A percentile compares a stretch with the other conserved stretches of the same genome.
These are phyloP conservation scores for Rhadinocentrus ornatus DNA, from an alignment of 2,797 vertebrate species.

Conservation along the genomic window DNA sequence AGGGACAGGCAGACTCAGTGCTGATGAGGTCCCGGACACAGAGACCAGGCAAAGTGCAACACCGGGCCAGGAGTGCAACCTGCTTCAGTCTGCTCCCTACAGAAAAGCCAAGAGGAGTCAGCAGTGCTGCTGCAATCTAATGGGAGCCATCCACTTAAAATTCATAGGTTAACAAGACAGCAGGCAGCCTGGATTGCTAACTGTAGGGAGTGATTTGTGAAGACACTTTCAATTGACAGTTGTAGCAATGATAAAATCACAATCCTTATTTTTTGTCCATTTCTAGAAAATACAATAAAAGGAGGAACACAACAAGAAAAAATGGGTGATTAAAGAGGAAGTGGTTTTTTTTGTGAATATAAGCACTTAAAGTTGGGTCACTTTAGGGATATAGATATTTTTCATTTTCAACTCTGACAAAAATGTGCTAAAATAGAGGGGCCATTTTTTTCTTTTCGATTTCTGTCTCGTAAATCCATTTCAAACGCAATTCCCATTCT, in stretches of 20 bases:
- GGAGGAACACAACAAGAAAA: slow-evolving; percentile 48
- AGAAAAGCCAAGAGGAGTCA: slow-evolving; percentile 72
- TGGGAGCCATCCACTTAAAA: slow-evolving; percentile 66
- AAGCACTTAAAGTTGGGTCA: slow-evolving; percentile 66
- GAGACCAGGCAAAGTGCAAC: slow-evolving; percentile 70
- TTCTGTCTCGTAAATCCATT: slow-evolving; percentile 73
- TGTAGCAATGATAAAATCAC: slow-evolving; percentile 61
- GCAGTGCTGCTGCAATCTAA: slow-evolving; percentile 58
- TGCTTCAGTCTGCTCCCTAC: slow-evolving; percentile 61
- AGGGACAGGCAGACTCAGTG: slow-evolving; percentile 71
- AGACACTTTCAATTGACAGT: slow-evolving; percentile 59
- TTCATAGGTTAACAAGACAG: slow-evolving; percentile 73
- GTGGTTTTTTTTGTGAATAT: slow-evolving; percentile 51
- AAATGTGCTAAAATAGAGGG: slow-evolving; percentile 75
- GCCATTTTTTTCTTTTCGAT: slow-evolving; percentile 70
- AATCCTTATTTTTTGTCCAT: slow-evolving; percentile 43
- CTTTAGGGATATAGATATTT: slow-evolving; percentile 75
- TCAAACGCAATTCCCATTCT: slow-evolving; percentile 80
- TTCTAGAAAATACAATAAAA: slow-evolving; percentile 49
- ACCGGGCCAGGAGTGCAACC: slow-evolving; percentile 62
- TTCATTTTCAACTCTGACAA: slow-evolving; percentile 75
- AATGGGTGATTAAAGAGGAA: slow-evolving; percentile 57
- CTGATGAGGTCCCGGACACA: slow-evolving; percentile 78
- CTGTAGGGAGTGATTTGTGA: slow-evolving; percentile 56
- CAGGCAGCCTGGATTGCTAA: slow-evolving; percentile 54